Base-by-base conservation (phyloP, 2,888 invertebrate genomes). In the Diplolepis rosae region DNA sequence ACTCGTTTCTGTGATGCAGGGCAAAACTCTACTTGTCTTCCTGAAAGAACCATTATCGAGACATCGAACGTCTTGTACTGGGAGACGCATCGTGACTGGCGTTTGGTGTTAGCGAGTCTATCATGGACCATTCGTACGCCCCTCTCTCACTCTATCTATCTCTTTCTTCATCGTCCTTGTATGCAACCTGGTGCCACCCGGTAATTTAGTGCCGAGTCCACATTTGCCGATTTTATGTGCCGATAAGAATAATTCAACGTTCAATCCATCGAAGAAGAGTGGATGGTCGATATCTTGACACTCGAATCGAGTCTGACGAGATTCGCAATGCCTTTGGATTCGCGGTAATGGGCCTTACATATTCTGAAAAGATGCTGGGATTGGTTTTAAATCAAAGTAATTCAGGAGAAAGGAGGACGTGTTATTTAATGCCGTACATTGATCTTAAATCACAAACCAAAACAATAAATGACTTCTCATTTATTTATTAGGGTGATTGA, bases 171-270 rank as follows among this genome's bases (percentile, higher is more conserved):
- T 65, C 65, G 69, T 69, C 73, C 67, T 61, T 61, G 61, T 61
- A 24, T 27, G 61, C 39, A 61, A 61, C 61, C 61, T 39, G 61
- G 68, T 66, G 72, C 83, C 82, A 80, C 75, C 78, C 81, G 79
- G 84, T 84, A 84, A 85, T 85, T 85, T 84, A 84, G 80, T 80
- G 81, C 80, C 81, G 79, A 78, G 80, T 79, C 80, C 77, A 77
- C 76, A 72, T 77, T 76, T 69, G 82, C 81, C 81, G 85, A 85
- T 85, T 83, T 82, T 79, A 79, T 80, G 76, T 70, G 72, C 67
- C 79, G 85, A 85, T 84, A 85, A 83, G 80, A 83, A 85, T 85
- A 83, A 86, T 85, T 86, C 84, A 82, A 80, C 79, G 78, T 78
- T 82, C 83, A 80, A 83, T 83, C 83, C 81, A 82, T 85, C 77